These are phyloP conservation scores for Mesembrinibis cayennensis DNA, from an alignment of 2,113 vertebrate species.

Conservation along the genomic window DNA sequence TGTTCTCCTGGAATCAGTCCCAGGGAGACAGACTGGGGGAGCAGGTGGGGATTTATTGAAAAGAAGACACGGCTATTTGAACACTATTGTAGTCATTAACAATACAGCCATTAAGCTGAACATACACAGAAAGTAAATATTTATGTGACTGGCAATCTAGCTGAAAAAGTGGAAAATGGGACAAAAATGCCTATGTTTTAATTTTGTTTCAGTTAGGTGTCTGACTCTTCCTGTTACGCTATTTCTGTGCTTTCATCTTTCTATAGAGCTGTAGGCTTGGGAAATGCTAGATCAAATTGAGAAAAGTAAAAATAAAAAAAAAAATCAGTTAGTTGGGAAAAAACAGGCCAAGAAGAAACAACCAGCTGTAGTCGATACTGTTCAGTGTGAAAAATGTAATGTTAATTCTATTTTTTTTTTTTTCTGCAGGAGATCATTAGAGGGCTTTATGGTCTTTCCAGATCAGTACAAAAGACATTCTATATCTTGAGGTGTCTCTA, in stretches of 20 bases:
- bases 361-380: background rate
- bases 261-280: background rate
- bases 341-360: background rate
- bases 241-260: background rate
- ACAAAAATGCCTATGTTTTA: background rate
- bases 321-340: background rate
- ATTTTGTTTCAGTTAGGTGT: background rate
- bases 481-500: slow-evolving; percentile 6
- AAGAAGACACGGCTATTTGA: background rate
- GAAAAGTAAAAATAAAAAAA: background rate
- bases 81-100: background rate
- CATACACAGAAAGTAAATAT: background rate
- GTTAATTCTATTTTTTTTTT: background rate
- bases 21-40: background rate
- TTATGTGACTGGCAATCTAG: background rate
- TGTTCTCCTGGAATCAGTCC: background rate
- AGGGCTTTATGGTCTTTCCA: slow-evolving; percentile 38
- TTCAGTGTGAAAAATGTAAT: background rate
- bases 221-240: background rate
- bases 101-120: background rate
- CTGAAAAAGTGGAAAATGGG: background rate
- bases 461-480: slow-evolving; percentile 28
- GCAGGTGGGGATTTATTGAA: slow-evolving; percentile 21
- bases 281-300: background rate
- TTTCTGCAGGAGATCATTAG: slow-evolving; percentile 20